Evolutionary conservation across 2,113 vertebrate species (phyloP), one percentile per base, ranked within the genome.

Genomic region (Ahaetulla prasina): DNA sequence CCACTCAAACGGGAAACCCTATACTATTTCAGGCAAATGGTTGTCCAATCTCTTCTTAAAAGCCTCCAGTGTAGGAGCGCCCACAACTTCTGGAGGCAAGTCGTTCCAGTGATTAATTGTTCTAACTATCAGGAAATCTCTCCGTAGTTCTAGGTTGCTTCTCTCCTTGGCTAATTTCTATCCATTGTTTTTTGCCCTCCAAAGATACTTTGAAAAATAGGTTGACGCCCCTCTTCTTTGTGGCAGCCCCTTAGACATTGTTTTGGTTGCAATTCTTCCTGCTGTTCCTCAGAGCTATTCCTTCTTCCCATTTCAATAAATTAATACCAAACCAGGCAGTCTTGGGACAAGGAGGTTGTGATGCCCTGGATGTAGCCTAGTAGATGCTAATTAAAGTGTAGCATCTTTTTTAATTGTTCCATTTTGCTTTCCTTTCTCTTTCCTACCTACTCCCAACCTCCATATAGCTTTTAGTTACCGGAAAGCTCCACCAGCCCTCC

Each of bases 401-500:
- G 35, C 11, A 12, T 89, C 52, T 23, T 45, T 20, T 92, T 10
- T 20, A 18, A 50, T 1, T 85, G 52, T 20, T 49, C 16, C 95
- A 16, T 95, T 94, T 95, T 92, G 93, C 93, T 96, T 95, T 92
- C 87, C 43, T 49, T 30, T 39, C 12, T 57, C 53, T 96, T 96
- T 95, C 95, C 96, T 95, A 90, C 7, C 85, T 88, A 93, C 90
- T 95, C 92, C 35, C 95, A 94, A 55, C 92, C 92, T 89, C 93
- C 89, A 94, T 39, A 14, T 97, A 99, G 99, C 99, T 97, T 99
- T 99, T 97, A 98, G 98, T 95, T 99, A 99, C 97, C 97, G 99
- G 96, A 99, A 99, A 98, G 99, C 98, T 96, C 99, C 99, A 95
- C 99, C 99, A 97, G 98, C 99, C 91, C 98, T 99, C 95, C 99